Base-by-base conservation (phyloP, 2,888 invertebrate genomes). In the Strigamia maritima region DNA sequence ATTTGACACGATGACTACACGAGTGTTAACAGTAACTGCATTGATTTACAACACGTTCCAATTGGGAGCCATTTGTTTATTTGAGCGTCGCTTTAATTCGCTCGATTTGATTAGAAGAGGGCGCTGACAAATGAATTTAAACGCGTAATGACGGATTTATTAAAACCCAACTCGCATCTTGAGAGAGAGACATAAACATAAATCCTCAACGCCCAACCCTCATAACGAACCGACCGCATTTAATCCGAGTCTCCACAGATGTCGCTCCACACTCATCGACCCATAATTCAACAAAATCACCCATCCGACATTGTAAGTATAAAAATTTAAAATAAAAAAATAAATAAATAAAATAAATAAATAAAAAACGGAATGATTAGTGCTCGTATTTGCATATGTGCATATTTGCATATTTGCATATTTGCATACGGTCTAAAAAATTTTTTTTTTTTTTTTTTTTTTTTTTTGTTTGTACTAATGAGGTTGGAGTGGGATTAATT, bases 51-150 rank as follows among this genome's bases (percentile, higher is more conserved):
- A 40, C 49, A 6, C 49, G 7, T 19, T 49, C 14, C 19, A 49
- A 49, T 49, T 19, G 49, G 49, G 49, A 35, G 44, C 12, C 60
- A 65, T 65, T 65, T 65, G 60, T 65, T 65, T 65, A 22, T 65
- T 65, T 22, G 60, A 65, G 22, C 60, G 60, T 65, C 60, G 22
- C 1, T 22, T 65, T 65, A 65, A 65, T 65, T 65, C 60, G 60
- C 60, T 65, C 60, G 60, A 65, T 65, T 65, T 65, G 60, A 65
- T 65, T 65, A 65, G 60, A 65, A 65, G 60, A 65, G 60, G 60
- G 60, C 60, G 60, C 60, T 65, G 60, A 65, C 60, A 65, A 65
- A 65, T 65, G 60, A 65, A 65, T 65, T n/a, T 12, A 12, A 65
- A 65, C 60, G 60, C 19, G 60, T 65, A 65, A 65, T 65, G n/a